Conservation (phyloP, 2,797 vertebrate genomes). For the Rhabdomys pumilio region DNA sequence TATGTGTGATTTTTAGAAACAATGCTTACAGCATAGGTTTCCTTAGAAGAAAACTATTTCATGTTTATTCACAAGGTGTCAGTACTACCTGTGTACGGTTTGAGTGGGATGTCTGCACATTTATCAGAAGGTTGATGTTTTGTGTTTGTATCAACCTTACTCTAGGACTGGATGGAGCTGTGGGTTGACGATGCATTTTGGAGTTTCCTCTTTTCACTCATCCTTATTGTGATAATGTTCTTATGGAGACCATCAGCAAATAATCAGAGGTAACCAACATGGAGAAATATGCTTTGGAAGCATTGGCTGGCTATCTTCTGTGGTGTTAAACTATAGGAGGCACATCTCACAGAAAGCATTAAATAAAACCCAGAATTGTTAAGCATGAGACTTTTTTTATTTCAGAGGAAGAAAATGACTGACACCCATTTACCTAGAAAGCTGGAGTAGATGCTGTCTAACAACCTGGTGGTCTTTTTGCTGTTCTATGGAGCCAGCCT, state of each 20-base stretch:
- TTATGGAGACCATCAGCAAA: slow-evolving; percentile 95
- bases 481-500: neutral
- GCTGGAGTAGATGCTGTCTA: neutral
- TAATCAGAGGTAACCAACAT: slow-evolving; percentile 92
- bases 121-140: slow-evolving; percentile 51
- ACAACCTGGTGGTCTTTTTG: neutral
- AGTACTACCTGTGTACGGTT: neutral
- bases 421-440: neutral
- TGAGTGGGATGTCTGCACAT: neutral
- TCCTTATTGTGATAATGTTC: slow-evolving; percentile 95
- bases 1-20: neutral
- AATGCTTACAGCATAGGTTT: slow-evolving; percentile 32
- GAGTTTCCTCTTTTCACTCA: slow-evolving; percentile 94
- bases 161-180: slow-evolving; percentile 94
- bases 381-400: neutral
- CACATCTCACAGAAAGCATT: neutral
- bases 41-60: neutral
- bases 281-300: neutral
- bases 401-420: neutral
- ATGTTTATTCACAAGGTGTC: slow-evolving; percentile 14
- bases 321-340: neutral
- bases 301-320: neutral
- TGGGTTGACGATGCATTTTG: slow-evolving; percentile 96
- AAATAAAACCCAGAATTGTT: neutral
- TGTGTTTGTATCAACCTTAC: slow-evolving; percentile 41